Evolutionary conservation across 2,113 vertebrate genomes (phyloP), one percentile per base, ranked within the genome.

Genomic region (Leptocoma aspasia): DNA sequence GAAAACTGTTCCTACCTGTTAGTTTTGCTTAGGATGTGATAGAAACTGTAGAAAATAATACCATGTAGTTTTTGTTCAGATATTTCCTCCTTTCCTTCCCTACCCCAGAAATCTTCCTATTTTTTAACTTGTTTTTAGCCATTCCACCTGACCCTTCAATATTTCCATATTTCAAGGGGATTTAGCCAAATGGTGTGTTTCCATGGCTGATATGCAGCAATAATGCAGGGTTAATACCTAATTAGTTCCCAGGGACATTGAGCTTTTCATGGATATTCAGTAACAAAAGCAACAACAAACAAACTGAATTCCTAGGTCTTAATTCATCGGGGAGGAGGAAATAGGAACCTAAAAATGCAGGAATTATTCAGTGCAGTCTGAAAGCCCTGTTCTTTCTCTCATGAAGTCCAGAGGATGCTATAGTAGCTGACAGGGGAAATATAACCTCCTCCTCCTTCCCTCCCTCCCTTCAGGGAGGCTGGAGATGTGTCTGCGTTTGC

Each of bases 241-340:
- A 84, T 96, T 96, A 97, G 96, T 97, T 97, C 97, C 97, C 22
- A 93, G 95, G 94, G 95, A 94, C 97, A 95, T 91, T 96, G 95
- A 92, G 94, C 93, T 97, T 97, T 98, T 97, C 96, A 98, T 85
- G 97, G 97, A 84, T 98, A 98, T 97, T 97, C 94, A 85, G 77
- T 97, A 96, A 98, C 97, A 97, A 96, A 97, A 94, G 97, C 90
- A 89, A 92, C 90, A 96, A 92, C 96, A 97, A 97, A 97, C 91
- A 82, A 78, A 77, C 79, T 63, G 95, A 94, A 92, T 96, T 95
- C 96, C 78, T 75, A 73, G 91, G 82, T 88, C 91, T 96, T 92
- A 56, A 93, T 92, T 95, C 86, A 63, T 76, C 0, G 23, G 22
- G 78, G 80, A 75, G 79, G 86, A 83, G 69, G 87, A 95, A 96